Evolutionary conservation across 2,888 invertebrate genomes (phyloP), one percentile per base, ranked within the genome.

Genomic region (Actias luna): DNA sequence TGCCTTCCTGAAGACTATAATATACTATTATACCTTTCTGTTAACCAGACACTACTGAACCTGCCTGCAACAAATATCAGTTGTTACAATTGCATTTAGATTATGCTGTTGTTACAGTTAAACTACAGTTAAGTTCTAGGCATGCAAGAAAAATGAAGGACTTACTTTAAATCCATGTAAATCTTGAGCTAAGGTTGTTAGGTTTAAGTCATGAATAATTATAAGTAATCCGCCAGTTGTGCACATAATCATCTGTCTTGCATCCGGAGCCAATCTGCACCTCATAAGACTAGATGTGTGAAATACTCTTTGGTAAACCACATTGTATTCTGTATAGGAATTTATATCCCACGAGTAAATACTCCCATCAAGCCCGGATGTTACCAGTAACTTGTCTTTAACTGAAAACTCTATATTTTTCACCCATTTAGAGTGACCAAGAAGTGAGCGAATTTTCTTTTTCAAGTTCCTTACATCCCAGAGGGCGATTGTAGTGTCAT

Each of bases 311-410:
- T 96, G 95, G 80, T 96, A 96, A 55, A 96, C 93, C 73, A 96
- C 93, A 71, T 95, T 96, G 76, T 94, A 95, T 81, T 97, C 97
- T 0, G 96, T 96, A 69, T 94, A 96, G 78, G 96, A 96, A 83
- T 98, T 98, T 35, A 98, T 96, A 80, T 98, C 97, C 99, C 99
- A 99, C 0, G 98, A 96, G 76, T 96, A 98, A 79, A 99, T 97
- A 77, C 96, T 97, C 16, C 98, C 98, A 85, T 99, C 98, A 80
- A 98, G 96, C 0, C 98, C 98, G 1, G 98, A 98, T 0, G 98
- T 98, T 16, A 99, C 95, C 64, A 99, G 93, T 10, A 98, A 92
- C 68, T 97, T 96, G 79, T 97, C 96, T 77, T 95, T 95, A 27
- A 95, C 94, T 35, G 97, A 97, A 85, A 97, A 98, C 82, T 99